Percentiles rank a stretch among this genome's conserved stretches.
Conservation (phyloP, 2,888 invertebrate species). For the Tuta absoluta region DNA sequence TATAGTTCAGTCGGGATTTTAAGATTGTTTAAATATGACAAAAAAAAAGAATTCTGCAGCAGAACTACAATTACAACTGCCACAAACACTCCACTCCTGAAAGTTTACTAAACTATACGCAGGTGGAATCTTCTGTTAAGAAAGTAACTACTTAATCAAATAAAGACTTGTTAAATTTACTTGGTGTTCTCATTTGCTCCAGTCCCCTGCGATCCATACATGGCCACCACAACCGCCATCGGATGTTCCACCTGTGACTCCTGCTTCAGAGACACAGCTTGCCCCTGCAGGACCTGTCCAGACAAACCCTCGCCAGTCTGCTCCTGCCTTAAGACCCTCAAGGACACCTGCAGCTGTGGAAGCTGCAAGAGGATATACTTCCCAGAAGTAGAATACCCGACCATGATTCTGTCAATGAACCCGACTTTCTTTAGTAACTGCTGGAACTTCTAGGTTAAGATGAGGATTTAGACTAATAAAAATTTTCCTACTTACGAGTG, state of each 20-base stretch:
- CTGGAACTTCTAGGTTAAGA: conserved; percentile 28
- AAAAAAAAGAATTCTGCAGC: background rate
- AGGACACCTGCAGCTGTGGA: conserved; percentile 33
- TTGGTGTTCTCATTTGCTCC: background rate
- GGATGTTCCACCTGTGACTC: conserved; percentile 33
- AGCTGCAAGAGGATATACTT: conserved; percentile 47
- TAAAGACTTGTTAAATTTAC: background rate
- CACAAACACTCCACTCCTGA: no score
- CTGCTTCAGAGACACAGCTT: conserved; percentile 43
- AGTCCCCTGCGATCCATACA: conserved; percentile 35
- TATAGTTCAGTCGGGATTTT: no score
- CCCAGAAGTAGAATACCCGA: conserved; percentile 62
- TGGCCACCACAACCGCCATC: conserved; percentile 26
- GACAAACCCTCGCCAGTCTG: conserved; percentile 37
- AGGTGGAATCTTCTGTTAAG: no score
- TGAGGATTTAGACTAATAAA: background rate
- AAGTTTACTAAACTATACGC: no score
- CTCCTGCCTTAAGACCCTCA: conserved; percentile 32
- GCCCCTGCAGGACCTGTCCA: conserved; percentile 41
- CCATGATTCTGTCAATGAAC: conserved; percentile 44
- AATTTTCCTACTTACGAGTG: background rate
- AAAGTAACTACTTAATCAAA: no score
- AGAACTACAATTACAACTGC: no score
- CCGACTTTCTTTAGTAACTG: conserved; percentile 51
- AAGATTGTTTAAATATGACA: background rate